A percentile compares a stretch with the other conserved stretches of the same genome.
These are phyloP conservation scores for Fringilla coelebs DNA, from an alignment of 2,797 vertebrate species.

Conservation along the genomic window DNA sequence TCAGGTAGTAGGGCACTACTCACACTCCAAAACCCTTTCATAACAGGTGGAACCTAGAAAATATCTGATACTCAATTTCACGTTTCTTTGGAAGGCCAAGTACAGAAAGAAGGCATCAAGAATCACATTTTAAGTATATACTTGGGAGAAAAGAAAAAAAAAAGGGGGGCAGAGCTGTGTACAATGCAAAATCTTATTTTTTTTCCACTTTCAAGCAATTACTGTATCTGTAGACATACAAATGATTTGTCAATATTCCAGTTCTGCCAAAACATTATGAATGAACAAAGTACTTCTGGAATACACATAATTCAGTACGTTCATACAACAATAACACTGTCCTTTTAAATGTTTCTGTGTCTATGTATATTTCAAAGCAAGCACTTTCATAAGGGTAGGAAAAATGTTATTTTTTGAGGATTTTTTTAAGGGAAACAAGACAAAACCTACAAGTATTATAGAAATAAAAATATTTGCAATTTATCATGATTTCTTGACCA, in stretches of 20 bases:
- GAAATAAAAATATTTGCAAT: background rate
- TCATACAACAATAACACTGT: background rate
- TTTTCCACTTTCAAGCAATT: background rate
- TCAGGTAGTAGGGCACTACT: background rate
- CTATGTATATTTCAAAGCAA: background rate
- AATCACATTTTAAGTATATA: background rate
- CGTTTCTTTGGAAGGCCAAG: background rate
- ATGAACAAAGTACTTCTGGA: background rate
- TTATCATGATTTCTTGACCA: background rate
- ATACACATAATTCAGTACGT: background rate
- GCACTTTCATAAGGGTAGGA: background rate
- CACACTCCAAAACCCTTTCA: background rate
- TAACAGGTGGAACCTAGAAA: background rate
- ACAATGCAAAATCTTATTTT: background rate
- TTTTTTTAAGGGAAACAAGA: background rate
- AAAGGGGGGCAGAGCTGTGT: background rate
- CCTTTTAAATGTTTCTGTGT: background rate
- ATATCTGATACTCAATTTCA: background rate
- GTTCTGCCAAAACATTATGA: background rate
- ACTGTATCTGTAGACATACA: background rate
- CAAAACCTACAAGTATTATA: background rate
- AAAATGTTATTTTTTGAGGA: background rate
- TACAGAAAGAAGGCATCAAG: background rate
- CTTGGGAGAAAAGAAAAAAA: too few relatives aligned
- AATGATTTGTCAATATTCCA: background rate